Base-by-base conservation (phyloP, 2,113 vertebrate species). In the Laterallus jamaicensis region DNA sequence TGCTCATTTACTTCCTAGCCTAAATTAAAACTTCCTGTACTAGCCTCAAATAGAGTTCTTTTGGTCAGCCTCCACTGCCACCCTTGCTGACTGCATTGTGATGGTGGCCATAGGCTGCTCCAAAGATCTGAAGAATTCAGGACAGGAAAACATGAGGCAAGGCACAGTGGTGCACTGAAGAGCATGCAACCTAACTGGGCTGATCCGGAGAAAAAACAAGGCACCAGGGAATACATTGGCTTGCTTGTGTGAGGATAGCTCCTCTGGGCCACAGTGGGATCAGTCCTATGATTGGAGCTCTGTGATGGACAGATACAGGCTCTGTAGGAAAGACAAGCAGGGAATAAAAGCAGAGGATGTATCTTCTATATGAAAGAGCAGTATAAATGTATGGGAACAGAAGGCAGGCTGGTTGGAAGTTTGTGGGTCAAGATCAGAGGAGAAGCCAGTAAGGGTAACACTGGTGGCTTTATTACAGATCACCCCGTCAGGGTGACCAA, bases 1-100 rank as follows among this genome's bases (percentile, higher is more conserved):
- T 5, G 25, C 25, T 82, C 82, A 37, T 84, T 75, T 47, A 67
- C 74, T 82, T 95, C 95, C 83, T 59, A 68, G 56, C 31, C 83
- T 91, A 91, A 93, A 94, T 79, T 60, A 96, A 95, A 94, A 88
- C 56, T 84, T 90, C 56, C 85, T 64, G 49, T 25, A 49, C 67
- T 56, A 86, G 86, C 32, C 49, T 59, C 81, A 88, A 95, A 83
- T 70, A 11, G 18, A 4, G 2, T 75, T 64, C 25, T 56, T n/a
- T 56, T 54, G 31, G 40, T 78, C 58, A 89, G 50, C 16, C 28
- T 73, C 49, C 63, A 14, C 8, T n/a, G 54, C n/a, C 74, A 55
- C 9, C 42, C 49, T 63, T 69, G 42, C 19, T 35, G 44, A 62
- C 25, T 37, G 66, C 39, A 7, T 44, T 58, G 21, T 58, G 66